Evolutionary conservation across 2,888 invertebrate genomes (phyloP).

Genomic region (Phalera bucephala): DNA sequence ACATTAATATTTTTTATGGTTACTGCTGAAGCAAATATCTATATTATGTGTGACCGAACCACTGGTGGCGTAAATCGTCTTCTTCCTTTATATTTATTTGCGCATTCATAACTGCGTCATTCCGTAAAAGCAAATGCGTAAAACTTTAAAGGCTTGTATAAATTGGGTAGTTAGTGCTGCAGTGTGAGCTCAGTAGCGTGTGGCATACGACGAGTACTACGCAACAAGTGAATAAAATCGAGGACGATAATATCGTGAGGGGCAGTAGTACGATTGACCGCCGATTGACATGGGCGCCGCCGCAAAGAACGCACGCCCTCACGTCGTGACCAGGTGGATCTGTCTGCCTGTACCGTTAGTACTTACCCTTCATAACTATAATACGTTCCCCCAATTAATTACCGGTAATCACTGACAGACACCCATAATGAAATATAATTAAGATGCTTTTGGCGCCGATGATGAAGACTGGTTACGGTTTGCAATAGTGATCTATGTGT

Average conservation of each 20-base stretch:
- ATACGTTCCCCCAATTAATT: slow-evolving; percentile 18
- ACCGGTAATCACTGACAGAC: slow-evolving; percentile 25
- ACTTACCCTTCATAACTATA: slow-evolving; percentile 20
- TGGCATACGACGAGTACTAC: slow-evolving; percentile 59
- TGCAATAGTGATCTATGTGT: slow-evolving; percentile 9
- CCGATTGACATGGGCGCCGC: slow-evolving; percentile 76
- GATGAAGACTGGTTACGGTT: slow-evolving; percentile 8
- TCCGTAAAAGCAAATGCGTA: slow-evolving; percentile 50
- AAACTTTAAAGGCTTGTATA: slow-evolving; percentile 50
- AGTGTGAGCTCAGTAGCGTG: slow-evolving; percentile 65
- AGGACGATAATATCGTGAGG: slow-evolving; percentile 54
- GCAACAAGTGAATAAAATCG: slow-evolving; percentile 75
- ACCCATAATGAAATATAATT: slow-evolving; percentile 11
- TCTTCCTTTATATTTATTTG: slow-evolving; percentile 26
- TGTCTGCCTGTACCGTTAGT: slow-evolving; percentile 74
- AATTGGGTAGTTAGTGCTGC: slow-evolving; percentile 62
- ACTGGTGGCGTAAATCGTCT: slow-evolving; percentile 4
- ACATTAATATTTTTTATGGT: slow-evolving; percentile 1
- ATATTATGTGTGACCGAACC: slow-evolving; percentile 3
- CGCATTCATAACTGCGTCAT: slow-evolving; percentile 43
- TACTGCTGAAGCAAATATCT: slow-evolving; percentile 1
- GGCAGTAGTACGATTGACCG: slow-evolving; percentile 62
- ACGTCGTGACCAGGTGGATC: slow-evolving; percentile 78
- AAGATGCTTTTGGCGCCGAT: slow-evolving; percentile 18
- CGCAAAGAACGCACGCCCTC: slow-evolving; percentile 75